phyloP scores from a whole-genome alignment of 2,113 vertebrate species.

The Lota lota region DNA sequence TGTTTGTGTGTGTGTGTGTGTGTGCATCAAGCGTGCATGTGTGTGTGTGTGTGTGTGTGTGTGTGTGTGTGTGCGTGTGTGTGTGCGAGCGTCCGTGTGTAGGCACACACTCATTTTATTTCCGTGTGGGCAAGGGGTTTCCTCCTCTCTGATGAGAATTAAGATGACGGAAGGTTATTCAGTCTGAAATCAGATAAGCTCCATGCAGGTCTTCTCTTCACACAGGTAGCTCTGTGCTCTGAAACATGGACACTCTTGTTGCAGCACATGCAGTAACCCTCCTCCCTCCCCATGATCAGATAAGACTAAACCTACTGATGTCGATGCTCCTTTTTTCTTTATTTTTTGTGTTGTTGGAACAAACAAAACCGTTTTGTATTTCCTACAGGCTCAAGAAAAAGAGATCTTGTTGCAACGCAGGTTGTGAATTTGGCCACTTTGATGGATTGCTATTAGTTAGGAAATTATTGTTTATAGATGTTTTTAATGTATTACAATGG shows the following conservation, averaged over 20 bases:
- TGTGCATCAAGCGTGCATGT: slow-evolving; percentile 1
- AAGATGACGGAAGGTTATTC: slow-evolving; percentile 32
- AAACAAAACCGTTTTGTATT: no score
- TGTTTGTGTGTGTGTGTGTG: no score
- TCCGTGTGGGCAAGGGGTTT: background rate
- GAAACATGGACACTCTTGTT: slow-evolving; percentile 35
- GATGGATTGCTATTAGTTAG: no score
- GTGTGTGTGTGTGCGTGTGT: slow-evolving; percentile 11
- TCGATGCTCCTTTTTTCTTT: slow-evolving; percentile 16
- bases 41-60: slow-evolving; percentile 14
- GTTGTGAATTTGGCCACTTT: no score
- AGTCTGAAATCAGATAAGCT: slow-evolving; percentile 56
- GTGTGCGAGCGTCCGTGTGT: background rate
- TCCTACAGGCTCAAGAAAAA: no score
- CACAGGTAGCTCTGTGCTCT: slow-evolving; percentile 28
- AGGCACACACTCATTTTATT: no score
- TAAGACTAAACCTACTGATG: slow-evolving; percentile 24
- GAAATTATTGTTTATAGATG: no score
- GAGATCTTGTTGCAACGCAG: no score
- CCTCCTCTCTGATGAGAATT: slow-evolving; percentile 29
- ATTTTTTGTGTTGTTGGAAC: background rate
- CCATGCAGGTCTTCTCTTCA: slow-evolving; percentile 11
- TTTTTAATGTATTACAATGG: no score
- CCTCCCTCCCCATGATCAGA: slow-evolving; percentile 17
- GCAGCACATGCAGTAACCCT: slow-evolving; percentile 27